Conservation (phyloP, 2,113 vertebrate species). For the Sylvia atricapilla region DNA sequence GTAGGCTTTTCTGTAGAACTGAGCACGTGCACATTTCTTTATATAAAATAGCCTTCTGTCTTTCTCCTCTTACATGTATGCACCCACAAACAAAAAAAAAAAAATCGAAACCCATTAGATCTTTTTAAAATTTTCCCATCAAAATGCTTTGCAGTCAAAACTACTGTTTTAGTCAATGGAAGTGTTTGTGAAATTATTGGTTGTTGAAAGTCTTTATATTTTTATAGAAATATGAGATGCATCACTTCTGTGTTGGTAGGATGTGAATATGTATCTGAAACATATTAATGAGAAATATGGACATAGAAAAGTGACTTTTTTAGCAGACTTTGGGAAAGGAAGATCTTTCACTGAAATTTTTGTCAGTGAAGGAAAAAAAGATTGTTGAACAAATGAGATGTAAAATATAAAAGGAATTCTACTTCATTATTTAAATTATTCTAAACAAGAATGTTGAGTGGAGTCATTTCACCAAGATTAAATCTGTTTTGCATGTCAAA, state of each 20-base stretch:
- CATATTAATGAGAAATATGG: neutral
- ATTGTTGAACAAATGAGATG: neutral
- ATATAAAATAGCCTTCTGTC: neutral
- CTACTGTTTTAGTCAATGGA: neutral
- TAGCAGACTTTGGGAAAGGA: neutral
- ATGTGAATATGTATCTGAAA: neutral
- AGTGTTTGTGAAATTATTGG: neutral
- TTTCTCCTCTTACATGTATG: neutral
- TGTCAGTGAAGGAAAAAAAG: neutral
- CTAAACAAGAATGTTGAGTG: neutral
- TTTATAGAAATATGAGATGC: neutral
- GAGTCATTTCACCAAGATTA: neutral
- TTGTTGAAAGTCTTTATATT: neutral
- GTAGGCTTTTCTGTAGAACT: neutral
- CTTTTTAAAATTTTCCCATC: neutral
- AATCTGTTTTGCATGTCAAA: neutral
- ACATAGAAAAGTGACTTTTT: neutral
- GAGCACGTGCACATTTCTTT: neutral
- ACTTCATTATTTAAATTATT: neutral
- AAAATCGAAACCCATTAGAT: neutral
- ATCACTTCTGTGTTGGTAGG: neutral
- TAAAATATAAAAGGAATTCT: neutral
- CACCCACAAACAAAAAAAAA: neutral
- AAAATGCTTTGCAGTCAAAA: neutral
- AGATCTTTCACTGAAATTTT: neutral